phyloP scores from a whole-genome alignment of 2,888 invertebrate genomes.

The Lottia gigantea region DNA sequence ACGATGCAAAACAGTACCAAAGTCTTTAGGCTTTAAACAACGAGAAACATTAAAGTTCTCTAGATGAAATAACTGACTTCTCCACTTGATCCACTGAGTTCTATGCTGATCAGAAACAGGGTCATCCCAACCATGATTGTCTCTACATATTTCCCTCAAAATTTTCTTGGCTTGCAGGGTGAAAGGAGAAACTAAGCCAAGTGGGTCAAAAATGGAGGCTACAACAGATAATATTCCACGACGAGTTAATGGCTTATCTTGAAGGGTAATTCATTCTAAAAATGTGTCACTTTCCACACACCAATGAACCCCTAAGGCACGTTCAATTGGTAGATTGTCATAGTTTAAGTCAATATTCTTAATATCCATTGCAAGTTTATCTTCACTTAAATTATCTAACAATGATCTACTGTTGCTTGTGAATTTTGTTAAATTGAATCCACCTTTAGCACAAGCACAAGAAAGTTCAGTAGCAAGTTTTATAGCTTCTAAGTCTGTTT shows the following conservation, averaged over 20 bases:
- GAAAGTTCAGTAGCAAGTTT: neutral
- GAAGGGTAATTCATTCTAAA: neutral
- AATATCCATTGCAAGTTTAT: neutral
- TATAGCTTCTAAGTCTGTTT: neutral
- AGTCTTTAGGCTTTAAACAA: slow-evolving; percentile 23
- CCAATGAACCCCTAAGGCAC: slow-evolving; percentile 12
- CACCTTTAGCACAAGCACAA: neutral
- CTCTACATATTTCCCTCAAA: neutral
- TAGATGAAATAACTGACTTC: neutral
- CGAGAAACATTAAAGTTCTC: slow-evolving; percentile 12
- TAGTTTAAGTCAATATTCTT: neutral
- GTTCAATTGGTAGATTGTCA: slow-evolving; percentile 13
- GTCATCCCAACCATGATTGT: slow-evolving; percentile 14
- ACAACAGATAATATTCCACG: slow-evolving; percentile 5
- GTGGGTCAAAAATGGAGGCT: slow-evolving; percentile 1
- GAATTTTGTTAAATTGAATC: slow-evolving; percentile 9
- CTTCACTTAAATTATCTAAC: neutral
- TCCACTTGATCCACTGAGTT: neutral
- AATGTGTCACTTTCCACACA: neutral
- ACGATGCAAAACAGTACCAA: slow-evolving; percentile 15
- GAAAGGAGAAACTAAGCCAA: slow-evolving; percentile 12
- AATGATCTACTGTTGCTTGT: neutral
- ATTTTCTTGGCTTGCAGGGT: slow-evolving; percentile 11
- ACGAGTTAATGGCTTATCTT: slow-evolving; percentile 2
- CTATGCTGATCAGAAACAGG: neutral